Base-by-base conservation (phyloP, 2,113 vertebrate genomes). In the Hypanus sabinus region DNA sequence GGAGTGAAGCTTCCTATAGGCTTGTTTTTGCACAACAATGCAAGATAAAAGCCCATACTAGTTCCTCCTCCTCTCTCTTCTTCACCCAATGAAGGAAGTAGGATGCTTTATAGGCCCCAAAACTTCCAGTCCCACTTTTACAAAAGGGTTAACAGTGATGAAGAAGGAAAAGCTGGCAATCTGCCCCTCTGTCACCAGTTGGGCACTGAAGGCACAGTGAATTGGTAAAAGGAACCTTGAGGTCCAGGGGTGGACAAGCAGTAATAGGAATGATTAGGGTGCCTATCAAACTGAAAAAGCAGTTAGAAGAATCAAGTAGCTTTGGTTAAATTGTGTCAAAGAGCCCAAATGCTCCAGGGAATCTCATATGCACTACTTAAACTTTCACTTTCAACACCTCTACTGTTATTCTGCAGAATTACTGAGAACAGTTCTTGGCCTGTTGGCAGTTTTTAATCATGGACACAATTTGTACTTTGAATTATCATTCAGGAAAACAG, bases 351-450 rank as follows among this genome's bases (percentile, higher is more conserved):
- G 55, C 11, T 57, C 60, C 60, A 14, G 81, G 30, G 81, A 85
- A 57, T 60, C 24, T 85, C 55, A 85, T 85, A 30, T 85, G 81
- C 55, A 85, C 27, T 2, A 30, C 55, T 14, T 57, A 85, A 60
- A 27, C 46, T 85, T 85, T 60, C 55, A 20, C 27, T 85, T 60
- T 85, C 46, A 85, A 85, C 55, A 3, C 55, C 22, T 30, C 81
- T 85, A 30, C 81, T 85, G 55, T 10, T 85, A 60, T 55, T 60
- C 81, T 85, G 81, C 46, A 60, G 9, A 60, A 85, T 3, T 60
- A 27, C 81, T 85, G 81, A 57, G 81, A 57, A 55, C 81, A 85
- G 60, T 60, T 85, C 81, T 85, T 85, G 81, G 81, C 46, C 60
- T 85, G 24, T 30, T 27, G 55, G 55, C 27, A 85, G 81, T 24